Evolutionary conservation across 2,113 vertebrate genomes (phyloP), one percentile per base, ranked within the genome.

Genomic region (Caretta caretta): DNA sequence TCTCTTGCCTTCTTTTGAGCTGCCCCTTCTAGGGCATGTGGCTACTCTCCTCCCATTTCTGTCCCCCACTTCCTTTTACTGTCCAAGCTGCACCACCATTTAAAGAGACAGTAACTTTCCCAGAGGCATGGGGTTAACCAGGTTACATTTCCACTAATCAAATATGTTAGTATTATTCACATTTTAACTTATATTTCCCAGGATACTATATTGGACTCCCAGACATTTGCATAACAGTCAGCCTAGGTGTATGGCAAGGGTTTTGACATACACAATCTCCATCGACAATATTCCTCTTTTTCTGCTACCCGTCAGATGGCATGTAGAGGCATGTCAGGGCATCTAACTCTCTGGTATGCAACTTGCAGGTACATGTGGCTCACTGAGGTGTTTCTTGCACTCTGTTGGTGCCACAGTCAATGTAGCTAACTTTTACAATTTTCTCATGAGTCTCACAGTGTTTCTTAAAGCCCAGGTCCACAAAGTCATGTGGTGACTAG

Each of bases 21-120:
- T 53, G 14, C 20, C 76, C 3, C 3, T 3, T n/a, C 56, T 5
- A 82, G 3, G 91, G 11, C 10, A 0, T 25, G 29, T 53, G 22
- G 75, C 53, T 86, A 13, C 35, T 11, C 14, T 35, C 27, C 27
- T 78, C 46, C 13, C 29, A 29, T 11, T 85, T 56, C 62, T 0
- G 2, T 51, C 46, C 49, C 38, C 50, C 1, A 62, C 49, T 46
- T 80, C 29, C 49, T 76, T 80, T n/a, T 54, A 6, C 80, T 79
- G 16, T 27, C 35, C 49, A 46, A 31, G 48, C 20, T 3, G 2
- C 83, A 83, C 38, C 90, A 13, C 19, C 50, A 14, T 2, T 51
- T 90, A 56, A 92, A 3, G 4, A 82, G 53, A 50, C 48, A 38
- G 1, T 19, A 10, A 25, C 2, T 79, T 88, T 76, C 31, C 29